A percentile compares a stretch with the other conserved stretches of the same genome.
phyloP scores from a whole-genome alignment of 2,797 vertebrate species.

The Rhadinocentrus ornatus region DNA sequence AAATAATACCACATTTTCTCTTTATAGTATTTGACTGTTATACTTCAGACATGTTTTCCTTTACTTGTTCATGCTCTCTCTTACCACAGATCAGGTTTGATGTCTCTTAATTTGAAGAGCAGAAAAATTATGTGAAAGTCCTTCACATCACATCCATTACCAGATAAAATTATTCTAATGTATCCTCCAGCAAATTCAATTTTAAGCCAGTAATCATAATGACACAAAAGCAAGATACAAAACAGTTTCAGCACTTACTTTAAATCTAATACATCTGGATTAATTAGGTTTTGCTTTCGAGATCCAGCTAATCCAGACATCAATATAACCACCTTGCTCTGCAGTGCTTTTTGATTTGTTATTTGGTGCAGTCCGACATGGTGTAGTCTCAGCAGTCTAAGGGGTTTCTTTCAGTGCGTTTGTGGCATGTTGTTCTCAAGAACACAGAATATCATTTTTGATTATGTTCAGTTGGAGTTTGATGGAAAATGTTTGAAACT shows the following conservation, averaged over 20 bases:
- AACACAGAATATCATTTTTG: slow-evolving; percentile 8
- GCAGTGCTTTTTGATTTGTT: slow-evolving; percentile 72
- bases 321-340: slow-evolving; percentile 66
- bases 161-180: slow-evolving; percentile 22
- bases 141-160: slow-evolving; percentile 18
- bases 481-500: not conserved
- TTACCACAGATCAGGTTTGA: not conserved
- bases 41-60: not conserved
- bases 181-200: slow-evolving; percentile 33
- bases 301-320: slow-evolving; percentile 63
- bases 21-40: not conserved
- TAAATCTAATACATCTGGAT: slow-evolving; percentile 56
- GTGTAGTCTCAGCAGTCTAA: slow-evolving; percentile 50
- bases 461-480: slow-evolving; percentile 4
- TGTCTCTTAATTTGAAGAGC: slow-evolving; percentile 1
- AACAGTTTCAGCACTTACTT: slow-evolving; percentile 32
- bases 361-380: slow-evolving; percentile 68
- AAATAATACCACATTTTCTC: not conserved
- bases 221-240: slow-evolving; percentile 26
- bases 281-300: slow-evolving; percentile 57
- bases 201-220: slow-evolving; percentile 30
- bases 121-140: slow-evolving; percentile 15
- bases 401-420: slow-evolving; percentile 50
- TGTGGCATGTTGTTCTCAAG: slow-evolving; percentile 20
- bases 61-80: not conserved